Percentiles rank a stretch among this genome's conserved stretches.
Evolutionary conservation across 2,113 vertebrate genomes (phyloP).

Genomic region (Vireo altiloquus): DNA sequence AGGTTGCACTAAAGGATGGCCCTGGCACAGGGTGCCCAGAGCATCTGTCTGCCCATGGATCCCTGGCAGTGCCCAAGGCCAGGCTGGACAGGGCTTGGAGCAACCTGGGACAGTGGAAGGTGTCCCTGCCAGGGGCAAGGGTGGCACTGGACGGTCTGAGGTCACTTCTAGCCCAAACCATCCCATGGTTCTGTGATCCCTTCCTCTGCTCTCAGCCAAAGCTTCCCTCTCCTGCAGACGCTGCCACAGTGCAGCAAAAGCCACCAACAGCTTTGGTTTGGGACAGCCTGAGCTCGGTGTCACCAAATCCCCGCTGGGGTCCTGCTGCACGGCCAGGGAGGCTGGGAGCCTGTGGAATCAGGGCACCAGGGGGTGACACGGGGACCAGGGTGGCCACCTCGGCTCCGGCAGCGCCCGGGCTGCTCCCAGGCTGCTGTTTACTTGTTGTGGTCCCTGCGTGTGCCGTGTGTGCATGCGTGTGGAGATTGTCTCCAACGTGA

Average conservation of each 20-base stretch:
- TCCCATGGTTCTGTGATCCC: rapidly evolving
- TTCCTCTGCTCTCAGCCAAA: neutral
- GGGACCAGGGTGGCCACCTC: rapidly evolving
- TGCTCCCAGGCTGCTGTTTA: neutral
- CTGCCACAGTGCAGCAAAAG: neutral
- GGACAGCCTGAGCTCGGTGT: neutral
- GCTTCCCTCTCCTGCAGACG: neutral
- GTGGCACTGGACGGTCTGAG: neutral
- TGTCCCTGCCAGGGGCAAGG: neutral
- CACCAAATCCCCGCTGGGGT: rapidly evolving
- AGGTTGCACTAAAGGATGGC: neutral
- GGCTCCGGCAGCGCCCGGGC: neutral
- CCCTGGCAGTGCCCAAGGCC: neutral
- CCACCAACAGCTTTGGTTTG: neutral
- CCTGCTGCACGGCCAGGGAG: rapidly evolving
- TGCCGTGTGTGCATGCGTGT: neutral
- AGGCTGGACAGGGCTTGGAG: neutral
- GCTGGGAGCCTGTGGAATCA: rapidly evolving
- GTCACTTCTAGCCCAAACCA: neutral
- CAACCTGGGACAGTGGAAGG: rapidly evolving
- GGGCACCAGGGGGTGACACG: neutral
- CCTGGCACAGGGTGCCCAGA: neutral
- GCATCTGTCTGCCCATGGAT: neutral
- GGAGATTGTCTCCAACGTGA: conserved; percentile 69
- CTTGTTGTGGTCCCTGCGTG: neutral